phyloP scores from a whole-genome alignment of 2,113 vertebrate genomes.

The Cynocephalus volans region DNA sequence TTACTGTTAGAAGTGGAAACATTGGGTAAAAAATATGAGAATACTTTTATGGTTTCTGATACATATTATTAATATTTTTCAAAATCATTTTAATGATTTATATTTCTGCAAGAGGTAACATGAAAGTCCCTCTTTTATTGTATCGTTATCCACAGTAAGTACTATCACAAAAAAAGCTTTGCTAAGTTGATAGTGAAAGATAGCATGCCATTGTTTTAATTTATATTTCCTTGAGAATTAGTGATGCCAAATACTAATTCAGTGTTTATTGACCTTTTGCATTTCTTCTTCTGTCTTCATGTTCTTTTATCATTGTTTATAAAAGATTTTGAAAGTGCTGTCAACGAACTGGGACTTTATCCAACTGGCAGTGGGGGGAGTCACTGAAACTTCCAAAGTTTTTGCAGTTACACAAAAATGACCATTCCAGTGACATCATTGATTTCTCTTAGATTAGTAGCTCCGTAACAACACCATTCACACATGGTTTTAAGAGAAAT shows the following conservation, averaged over 20 bases:
- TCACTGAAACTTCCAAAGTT: not conserved
- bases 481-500: conserved; percentile 26
- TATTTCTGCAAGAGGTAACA: not conserved
- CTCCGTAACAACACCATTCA: not conserved
- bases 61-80: not conserved
- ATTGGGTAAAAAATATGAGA: conserved; percentile 1
- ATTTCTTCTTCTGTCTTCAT: conserved; percentile 26
- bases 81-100: conserved; percentile 43
- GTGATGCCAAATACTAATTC: conserved; percentile 44
- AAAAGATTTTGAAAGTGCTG: conserved; percentile 27
- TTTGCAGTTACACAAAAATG: not conserved
- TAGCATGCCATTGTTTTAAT: not conserved
- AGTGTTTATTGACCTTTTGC: not conserved
- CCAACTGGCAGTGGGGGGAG: conserved; percentile 8
- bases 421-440: not conserved
- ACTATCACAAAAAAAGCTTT: not conserved
- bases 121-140: not conserved
- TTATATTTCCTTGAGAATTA: conserved; percentile 43
- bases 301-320: not conserved
- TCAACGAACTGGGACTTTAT: conserved; percentile 28
- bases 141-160: not conserved
- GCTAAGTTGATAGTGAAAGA: not conserved
- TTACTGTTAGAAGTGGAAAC: not conserved
- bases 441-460: conserved; percentile 19
- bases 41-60: not conserved